Evolutionary conservation across 2,113 vertebrate genomes (phyloP), one percentile per base, ranked within the genome.

Genomic region (Cyrtonyx montezumae): DNA sequence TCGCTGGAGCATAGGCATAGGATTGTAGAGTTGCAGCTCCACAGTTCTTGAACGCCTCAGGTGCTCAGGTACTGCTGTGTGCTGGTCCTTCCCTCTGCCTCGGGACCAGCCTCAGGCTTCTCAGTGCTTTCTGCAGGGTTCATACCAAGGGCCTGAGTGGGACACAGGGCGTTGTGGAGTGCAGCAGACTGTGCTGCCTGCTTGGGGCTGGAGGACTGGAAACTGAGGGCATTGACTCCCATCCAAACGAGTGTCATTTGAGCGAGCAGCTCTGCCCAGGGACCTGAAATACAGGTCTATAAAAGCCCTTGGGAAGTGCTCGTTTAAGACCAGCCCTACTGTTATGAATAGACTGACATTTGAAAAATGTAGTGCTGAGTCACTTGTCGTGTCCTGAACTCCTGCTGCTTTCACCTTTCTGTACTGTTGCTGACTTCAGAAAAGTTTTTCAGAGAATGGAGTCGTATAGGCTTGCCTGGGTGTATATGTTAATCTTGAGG

Each of bases 371-470:
- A 26, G 42, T 51, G 49, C 36, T 18, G 46, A 61, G 18, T 22
- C 21, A 26, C 23, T 42, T 34, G 7, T 17, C 0, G 0, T 53
- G 25, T 26, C 51, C 46, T 43, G 32, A 22, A 23, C 7, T 74
- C 46, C 30, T 18, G 9, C 45, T 71, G 49, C 26, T 70, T 77
- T 77, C 17, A 67, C 36, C 34, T 32, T 70, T 66, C 51, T 36
- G 6, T 66, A 22, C 17, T 0, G 0, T 46, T 48, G 48, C 20
- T 0, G 0, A 7, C 43, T n/a, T 75, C n/a, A 48, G 55, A 40
- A 34, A 43, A 67, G n/a, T 48, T 55, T n/a, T 66, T 43, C 23
- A 32, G 66, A 20, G 43, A 53, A 68, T 63, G 25, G 46, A 70
- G 17, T 16, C 4, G 8, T 13, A 1, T 13, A 36, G 25, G 30